phyloP scores from a whole-genome alignment of 2,797 vertebrate genomes.

The Gobionotothen gibberifrons region DNA sequence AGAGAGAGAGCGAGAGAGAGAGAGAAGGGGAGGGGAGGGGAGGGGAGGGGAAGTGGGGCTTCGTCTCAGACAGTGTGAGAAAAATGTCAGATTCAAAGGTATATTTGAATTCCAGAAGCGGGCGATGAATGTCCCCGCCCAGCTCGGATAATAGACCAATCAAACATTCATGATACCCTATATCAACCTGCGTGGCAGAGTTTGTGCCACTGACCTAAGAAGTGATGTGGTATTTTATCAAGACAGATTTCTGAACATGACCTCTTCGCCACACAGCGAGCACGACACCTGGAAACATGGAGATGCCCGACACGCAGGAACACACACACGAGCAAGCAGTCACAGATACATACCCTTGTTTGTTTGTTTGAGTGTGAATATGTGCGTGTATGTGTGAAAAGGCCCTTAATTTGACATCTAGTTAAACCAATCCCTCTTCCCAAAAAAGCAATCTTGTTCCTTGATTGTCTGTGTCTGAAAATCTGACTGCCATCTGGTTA shows the following conservation, averaged over 20 bases:
- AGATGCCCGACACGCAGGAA: constrained; percentile 40
- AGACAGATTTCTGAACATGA: constrained; percentile 66
- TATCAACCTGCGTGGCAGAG: constrained; percentile 61
- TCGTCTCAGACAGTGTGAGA: constrained; percentile 39
- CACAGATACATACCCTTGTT: constrained; percentile 27
- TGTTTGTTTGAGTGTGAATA: too few species aligned
- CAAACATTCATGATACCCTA: constrained; percentile 76
- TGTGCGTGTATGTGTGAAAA: constrained; percentile 35
- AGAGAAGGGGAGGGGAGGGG: constrained; percentile 25
- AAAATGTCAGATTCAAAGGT: constrained; percentile 68
- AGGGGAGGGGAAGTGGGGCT: constrained; percentile 23
- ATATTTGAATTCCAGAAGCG: constrained; percentile 69
- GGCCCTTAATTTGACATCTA: constrained; percentile 76
- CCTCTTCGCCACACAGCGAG: constrained; percentile 61
- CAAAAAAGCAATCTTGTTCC: constrained; percentile 81
- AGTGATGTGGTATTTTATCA: constrained; percentile 51
- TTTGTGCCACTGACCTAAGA: constrained; percentile 64
- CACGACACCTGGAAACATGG: constrained; percentile 31
- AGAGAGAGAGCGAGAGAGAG: constrained; percentile 8
- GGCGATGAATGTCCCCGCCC: constrained; percentile 60
- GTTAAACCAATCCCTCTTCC: constrained; percentile 74
- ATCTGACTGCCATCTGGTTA: constrained; percentile 81
- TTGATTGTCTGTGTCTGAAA: constrained; percentile 80
- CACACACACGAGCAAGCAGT: constrained; percentile 29
- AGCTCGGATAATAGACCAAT: constrained; percentile 74